phyloP scores from a whole-genome alignment of 1,140 invertebrate genomes.

The Popillia japonica region DNA sequence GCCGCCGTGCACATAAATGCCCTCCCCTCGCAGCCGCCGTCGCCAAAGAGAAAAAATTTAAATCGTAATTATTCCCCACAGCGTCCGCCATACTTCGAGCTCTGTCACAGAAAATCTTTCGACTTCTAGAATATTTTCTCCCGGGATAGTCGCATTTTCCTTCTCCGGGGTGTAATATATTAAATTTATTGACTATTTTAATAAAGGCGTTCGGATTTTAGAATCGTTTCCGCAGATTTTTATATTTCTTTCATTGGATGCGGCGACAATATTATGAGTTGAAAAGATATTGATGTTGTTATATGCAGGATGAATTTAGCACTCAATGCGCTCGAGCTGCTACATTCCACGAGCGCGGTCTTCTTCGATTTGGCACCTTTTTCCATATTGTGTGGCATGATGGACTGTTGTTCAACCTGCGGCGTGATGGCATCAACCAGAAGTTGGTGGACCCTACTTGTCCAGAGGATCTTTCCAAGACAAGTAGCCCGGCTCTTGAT shows the following conservation, averaged over 20 bases:
- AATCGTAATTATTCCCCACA: constrained; percentile 2
- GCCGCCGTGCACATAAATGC: neutral
- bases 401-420: no score
- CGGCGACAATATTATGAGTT: neutral
- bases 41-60: constrained; percentile 30
- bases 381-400: no score
- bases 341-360: no score
- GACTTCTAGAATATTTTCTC: neutral
- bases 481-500: no score
- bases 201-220: neutral
- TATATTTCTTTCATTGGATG: neutral
- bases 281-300: neutral
- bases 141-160: neutral
- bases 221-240: neutral
- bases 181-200: neutral
- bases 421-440: no score
- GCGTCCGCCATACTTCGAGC: no score
- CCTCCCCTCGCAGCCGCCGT: no score
- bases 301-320: no score
- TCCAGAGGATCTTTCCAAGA: no score
- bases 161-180: neutral
- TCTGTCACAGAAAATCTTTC: neutral
- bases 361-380: no score
- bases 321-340: no score
- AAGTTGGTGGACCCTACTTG: no score